Evolutionary conservation across 2,888 invertebrate genomes (phyloP), one percentile per base, ranked within the genome.

Genomic region (Orthonevra nobilis): DNA sequence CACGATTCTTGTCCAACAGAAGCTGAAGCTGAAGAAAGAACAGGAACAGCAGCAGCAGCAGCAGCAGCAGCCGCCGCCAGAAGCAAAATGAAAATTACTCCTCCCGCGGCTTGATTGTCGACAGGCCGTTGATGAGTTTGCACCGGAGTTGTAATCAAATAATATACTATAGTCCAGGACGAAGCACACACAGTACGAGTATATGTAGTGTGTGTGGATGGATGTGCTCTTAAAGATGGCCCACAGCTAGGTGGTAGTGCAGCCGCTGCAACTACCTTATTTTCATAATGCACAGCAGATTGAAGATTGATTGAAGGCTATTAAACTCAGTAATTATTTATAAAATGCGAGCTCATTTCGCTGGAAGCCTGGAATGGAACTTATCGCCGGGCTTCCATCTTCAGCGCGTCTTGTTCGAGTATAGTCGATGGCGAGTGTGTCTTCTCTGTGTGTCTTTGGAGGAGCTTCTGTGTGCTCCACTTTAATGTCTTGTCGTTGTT

Each of bases 221-320:
- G 61, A 64, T 38, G 77, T 74, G n/a, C n/a, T n/a, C 81, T 73
- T 74, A 36, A 70, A 44, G n/a, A 79, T 79, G 61, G 73, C 79
- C 79, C 60, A 61, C 54, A 73, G 79, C 79, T 54, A 73, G 66
- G 54, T 60, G 46, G 23, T 23, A 42, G 12, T 54, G 66, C 77
- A 58, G 66, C 64, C 46, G 50, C 73, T 73, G 83, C 83, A 81
- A 83, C 83, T 83, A 83, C 83, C 83, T 83, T 83, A 83, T 82
- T 82, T 83, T 83, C 83, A 83, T 83, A 83, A 83, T 82, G 83
- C 83, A 83, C 82, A 82, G 60, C 81, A 82, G 82, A 82, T 81
- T 75, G 81, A 46, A 82, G 82, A 81, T 82, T 82, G 82, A 82
- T 82, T 82, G 82, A 82, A 81, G 82, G 82, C 82, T 82, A 82